Base-by-base conservation (phyloP, 2,888 invertebrate genomes). In the Mythimna ferrago region DNA sequence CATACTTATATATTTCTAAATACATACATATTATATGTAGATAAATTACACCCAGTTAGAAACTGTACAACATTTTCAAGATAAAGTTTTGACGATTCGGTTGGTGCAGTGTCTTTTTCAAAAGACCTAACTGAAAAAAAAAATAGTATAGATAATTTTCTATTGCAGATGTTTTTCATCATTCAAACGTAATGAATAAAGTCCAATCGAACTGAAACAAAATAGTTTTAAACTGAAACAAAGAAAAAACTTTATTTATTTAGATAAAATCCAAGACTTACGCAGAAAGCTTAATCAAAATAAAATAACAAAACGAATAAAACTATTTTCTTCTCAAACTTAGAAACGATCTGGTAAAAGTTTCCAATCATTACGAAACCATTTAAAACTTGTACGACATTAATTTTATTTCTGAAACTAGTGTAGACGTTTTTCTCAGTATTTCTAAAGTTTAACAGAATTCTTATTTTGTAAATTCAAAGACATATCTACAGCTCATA, bases 251-350 rank as follows among this genome's bases (percentile, higher is more conserved):
- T 76, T 57, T 61, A 64, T 67, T 61, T 66, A 63, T 48, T 60
- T 21, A 48, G 48, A 73, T 73, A 26, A 74, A 74, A 74, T 21
- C 9, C 11, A 54, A 16, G 6, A 66, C 48, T 38, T 26, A 10
- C 57, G 64, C n/a, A 56, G 7, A 58, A 63, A 64, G 16, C 26
- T 73, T 53, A 60, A 38, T 56, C 26, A 26, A 67, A 75, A 71
- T 61, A 64, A 71, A 79, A 67, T 65, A 71, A 70, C 19, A 67
- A 56, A 80, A n/a, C 14, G 7, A 80, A 71, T 54, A 11, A 67
- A 67, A 80, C 51, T 80, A 65, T 64, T 63, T 71, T 57, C 56
- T 80, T 61, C 58, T 41, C 32, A 53, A 80, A 76, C 61, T 79
- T 64, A 74, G 14, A 71, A 75, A 63, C 51, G 56, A 41, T 75